Conservation (phyloP, 1,140 invertebrate genomes). For the Pachypsylla venusta region DNA sequence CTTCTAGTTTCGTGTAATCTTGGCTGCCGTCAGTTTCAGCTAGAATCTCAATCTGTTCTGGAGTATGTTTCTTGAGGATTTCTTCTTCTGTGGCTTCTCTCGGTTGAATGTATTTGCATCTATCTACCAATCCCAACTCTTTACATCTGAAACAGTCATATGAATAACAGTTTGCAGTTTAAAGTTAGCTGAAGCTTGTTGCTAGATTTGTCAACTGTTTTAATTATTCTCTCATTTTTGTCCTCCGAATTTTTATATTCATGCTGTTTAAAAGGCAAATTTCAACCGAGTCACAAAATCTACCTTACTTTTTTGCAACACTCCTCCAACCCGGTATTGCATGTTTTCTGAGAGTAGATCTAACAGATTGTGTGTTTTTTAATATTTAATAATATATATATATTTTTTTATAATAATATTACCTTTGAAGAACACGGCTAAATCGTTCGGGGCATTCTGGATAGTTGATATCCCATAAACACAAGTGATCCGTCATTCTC, state of each 20-base stretch:
- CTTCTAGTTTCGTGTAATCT: constrained; percentile 46
- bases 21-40: constrained; percentile 41
- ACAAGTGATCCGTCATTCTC: constrained; percentile 58
- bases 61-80: constrained; percentile 46
- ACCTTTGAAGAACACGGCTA: constrained; percentile 49
- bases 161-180: too few relatives aligned
- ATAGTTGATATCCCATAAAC: constrained; percentile 68
- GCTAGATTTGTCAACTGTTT: too few relatives aligned
- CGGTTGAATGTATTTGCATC: constrained; percentile 44
- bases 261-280: too few relatives aligned
- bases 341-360: too few relatives aligned
- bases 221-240: too few relatives aligned
- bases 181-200: too few relatives aligned
- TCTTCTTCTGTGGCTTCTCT: constrained; percentile 53
- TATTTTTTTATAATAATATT: constrained; percentile 16
- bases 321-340: too few relatives aligned
- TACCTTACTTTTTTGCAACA: too few relatives aligned
- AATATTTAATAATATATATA: too few relatives aligned
- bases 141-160: constrained; percentile 40
- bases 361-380: too few relatives aligned
- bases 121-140: constrained; percentile 50
- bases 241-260: too few relatives aligned
- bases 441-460: constrained; percentile 68
- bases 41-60: constrained; percentile 45
- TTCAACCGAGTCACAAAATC: too few relatives aligned